Conservation (phyloP, 2,888 invertebrate genomes). For the Stramonita haemastoma region DNA sequence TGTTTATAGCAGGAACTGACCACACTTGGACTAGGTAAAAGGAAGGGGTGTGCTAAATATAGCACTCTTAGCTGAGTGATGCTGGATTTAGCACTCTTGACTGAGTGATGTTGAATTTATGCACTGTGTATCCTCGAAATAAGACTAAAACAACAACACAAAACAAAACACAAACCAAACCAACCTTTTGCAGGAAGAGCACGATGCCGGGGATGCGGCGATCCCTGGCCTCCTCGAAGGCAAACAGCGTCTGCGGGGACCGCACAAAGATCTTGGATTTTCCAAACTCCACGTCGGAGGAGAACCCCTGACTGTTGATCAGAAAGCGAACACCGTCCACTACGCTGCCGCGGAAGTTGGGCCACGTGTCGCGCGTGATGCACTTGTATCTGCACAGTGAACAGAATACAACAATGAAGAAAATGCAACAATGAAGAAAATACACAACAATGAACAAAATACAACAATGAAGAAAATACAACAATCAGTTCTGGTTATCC, state of each 20-base stretch:
- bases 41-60: too few species aligned
- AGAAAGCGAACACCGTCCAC: constrained; percentile 91
- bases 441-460: too few species aligned
- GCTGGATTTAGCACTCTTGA: too few species aligned
- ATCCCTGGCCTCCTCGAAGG: constrained; percentile 90
- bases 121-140: too few species aligned
- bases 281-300: constrained; percentile 93
- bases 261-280: constrained; percentile 97
- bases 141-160: too few species aligned
- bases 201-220: constrained; percentile 94
- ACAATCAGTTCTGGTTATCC: too few species aligned
- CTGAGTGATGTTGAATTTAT: too few species aligned
- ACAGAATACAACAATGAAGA: not conserved
- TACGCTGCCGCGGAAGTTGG: constrained; percentile 90
- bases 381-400: constrained; percentile 89
- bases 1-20: too few species aligned
- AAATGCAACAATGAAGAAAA: too few species aligned
- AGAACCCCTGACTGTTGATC: constrained; percentile 87
- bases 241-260: constrained; percentile 92
- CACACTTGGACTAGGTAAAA: too few species aligned
- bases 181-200: constrained; percentile 93
- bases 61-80: too few species aligned
- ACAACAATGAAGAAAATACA: too few species aligned
- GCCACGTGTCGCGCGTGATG: constrained; percentile 97
- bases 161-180: not conserved